These are phyloP conservation scores for Halcyon leucocephala DNA, from an alignment of 2,797 vertebrate species.

Conservation along the genomic window DNA sequence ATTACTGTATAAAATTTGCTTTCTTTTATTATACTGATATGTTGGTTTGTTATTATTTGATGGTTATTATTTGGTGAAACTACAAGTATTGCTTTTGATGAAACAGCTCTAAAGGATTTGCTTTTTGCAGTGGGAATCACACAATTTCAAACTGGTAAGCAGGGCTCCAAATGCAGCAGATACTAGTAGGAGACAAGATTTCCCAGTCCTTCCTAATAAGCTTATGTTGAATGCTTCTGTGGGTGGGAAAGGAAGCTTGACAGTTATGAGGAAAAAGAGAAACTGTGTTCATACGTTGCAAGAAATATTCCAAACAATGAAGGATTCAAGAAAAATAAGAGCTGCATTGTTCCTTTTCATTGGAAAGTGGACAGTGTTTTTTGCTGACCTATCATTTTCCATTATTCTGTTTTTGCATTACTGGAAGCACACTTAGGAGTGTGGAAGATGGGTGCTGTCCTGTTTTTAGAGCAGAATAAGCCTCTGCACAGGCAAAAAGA, in stretches of 20 bases:
- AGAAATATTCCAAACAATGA: background rate
- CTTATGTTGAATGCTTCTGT: background rate
- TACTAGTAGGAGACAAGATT: background rate
- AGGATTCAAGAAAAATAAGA: conserved; percentile 11
- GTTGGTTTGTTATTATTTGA: background rate
- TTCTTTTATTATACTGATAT: background rate
- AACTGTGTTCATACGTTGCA: background rate
- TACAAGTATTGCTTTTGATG: background rate
- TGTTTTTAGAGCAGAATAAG: background rate
- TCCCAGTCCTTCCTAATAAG: background rate
- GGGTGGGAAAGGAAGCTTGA: background rate
- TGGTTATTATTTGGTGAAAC: background rate
- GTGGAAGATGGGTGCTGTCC: background rate
- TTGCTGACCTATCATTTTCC: conserved; percentile 6
- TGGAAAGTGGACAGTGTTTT: background rate
- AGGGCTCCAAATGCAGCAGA: background rate
- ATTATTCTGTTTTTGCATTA: background rate
- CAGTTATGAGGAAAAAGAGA: background rate
- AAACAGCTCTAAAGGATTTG: background rate
- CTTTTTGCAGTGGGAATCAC: background rate
- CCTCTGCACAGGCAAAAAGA: background rate
- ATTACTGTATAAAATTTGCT: background rate
- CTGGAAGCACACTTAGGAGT: background rate
- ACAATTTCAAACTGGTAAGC: background rate
- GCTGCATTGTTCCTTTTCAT: conserved; percentile 15